These are phyloP conservation scores for Gnathonemus longibarbis DNA, from an alignment of 2,113 vertebrate genomes.

Conservation along the genomic window DNA sequence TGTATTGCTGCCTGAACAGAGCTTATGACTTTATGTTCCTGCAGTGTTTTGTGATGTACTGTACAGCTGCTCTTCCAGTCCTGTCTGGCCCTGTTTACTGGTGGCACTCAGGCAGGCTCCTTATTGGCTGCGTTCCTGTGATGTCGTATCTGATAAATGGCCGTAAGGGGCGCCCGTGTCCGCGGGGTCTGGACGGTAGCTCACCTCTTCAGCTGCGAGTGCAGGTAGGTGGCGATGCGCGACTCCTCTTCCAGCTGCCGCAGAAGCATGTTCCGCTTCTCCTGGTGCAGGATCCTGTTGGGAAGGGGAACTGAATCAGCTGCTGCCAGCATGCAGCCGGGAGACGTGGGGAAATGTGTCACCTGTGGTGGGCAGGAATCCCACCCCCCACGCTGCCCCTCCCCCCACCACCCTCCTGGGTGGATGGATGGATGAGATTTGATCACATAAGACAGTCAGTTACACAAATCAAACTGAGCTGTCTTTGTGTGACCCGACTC, in stretches of 20 bases:
- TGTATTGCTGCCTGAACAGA: not conserved
- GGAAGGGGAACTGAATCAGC: not conserved
- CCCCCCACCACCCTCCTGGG: not conserved
- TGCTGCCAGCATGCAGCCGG: not conserved
- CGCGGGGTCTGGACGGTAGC: not conserved
- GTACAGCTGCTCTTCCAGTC: not conserved
- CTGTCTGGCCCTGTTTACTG: not conserved
- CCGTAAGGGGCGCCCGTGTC: not conserved
- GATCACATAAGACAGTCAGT: not conserved
- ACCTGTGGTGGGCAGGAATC: not conserved
- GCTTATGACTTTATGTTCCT: not conserved
- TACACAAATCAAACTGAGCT: not conserved
- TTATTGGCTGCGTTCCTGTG: not conserved
- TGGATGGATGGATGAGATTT: not conserved
- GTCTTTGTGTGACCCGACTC: not conserved
- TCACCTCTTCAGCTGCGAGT: conserved; percentile 90
- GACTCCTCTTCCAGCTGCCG: conserved; percentile 91
- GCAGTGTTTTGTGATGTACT: not conserved
- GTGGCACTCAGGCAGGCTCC: not conserved
- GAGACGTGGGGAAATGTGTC: not conserved
- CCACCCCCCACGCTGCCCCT: not conserved
- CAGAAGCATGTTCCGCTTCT: conserved; percentile 86
- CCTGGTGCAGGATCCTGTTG: conserved; percentile 82
- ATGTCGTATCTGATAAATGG: not conserved
- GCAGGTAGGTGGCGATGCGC: conserved; percentile 82